Conservation (phyloP, 1,140 invertebrate species). For the Dysdera silvatica region DNA sequence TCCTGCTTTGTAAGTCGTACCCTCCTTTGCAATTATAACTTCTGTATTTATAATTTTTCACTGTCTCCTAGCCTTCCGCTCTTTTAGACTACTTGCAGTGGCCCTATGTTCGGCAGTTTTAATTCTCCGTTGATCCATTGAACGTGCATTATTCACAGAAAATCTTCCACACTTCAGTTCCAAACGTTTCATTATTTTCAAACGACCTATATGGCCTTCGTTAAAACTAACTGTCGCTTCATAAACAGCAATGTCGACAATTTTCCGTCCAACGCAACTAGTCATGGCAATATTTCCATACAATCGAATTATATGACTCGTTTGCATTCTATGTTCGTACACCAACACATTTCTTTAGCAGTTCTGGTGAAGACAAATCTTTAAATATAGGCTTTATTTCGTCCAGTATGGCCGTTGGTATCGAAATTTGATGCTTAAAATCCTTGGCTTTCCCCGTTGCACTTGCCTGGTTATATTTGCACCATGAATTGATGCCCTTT, state of each 20-base stretch:
- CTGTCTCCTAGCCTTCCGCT: too few relatives aligned
- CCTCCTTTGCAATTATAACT: too few relatives aligned
- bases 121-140: too few relatives aligned
- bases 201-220: neutral
- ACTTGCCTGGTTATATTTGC: neutral
- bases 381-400: neutral
- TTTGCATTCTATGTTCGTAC: neutral
- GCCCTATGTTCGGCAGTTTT: too few relatives aligned
- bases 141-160: too few relatives aligned
- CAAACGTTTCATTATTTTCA: too few relatives aligned
- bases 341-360: neutral
- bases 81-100: too few relatives aligned
- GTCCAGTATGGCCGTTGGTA: neutral
- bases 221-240: neutral
- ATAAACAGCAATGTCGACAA: neutral
- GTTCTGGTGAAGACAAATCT: neutral
- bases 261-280: neutral
- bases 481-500: neutral
- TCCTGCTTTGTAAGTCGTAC: too few relatives aligned
- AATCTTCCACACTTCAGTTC: too few relatives aligned
- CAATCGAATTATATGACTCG: neutral
- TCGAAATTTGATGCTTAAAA: neutral
- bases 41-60: too few relatives aligned
- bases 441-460: neutral
- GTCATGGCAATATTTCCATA: neutral